A percentile compares a stretch with the other conserved stretches of the same genome.
These are phyloP conservation scores for Poeciliopsis occidentalis DNA, from an alignment of 2,113 vertebrate genomes.

Conservation along the genomic window DNA sequence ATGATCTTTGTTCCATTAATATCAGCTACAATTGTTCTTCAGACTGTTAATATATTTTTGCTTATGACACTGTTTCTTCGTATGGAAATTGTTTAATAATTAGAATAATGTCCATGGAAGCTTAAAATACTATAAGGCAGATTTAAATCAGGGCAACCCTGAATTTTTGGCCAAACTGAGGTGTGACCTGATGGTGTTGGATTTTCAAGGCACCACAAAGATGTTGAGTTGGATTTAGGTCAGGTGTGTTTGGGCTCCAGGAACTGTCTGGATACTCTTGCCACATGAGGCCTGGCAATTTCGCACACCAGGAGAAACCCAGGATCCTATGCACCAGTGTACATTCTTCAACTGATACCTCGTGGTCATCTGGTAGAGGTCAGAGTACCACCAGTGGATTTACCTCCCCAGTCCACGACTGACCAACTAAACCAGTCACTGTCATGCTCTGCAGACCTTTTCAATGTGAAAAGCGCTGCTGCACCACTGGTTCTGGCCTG, in stretches of 20 bases:
- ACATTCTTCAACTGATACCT: neutral
- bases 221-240: neutral
- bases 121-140: neutral
- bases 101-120: neutral
- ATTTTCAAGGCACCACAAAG: neutral
- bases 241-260: neutral
- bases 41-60: neutral
- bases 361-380: neutral
- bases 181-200: neutral
- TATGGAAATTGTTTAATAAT: conserved; percentile 10
- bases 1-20: conserved; percentile 2
- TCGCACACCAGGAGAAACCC: neutral
- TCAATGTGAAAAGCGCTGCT: no score
- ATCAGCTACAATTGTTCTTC: conserved; percentile 1
- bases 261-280: neutral
- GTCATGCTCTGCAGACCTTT: no score
- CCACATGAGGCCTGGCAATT: neutral
- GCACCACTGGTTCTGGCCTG: no score
- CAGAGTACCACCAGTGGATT: neutral
- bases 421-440: neutral
- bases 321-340: no score
- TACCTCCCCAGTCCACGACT: neutral
- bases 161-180: neutral
- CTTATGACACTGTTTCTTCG: neutral
- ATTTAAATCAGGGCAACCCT: neutral